A percentile compares a stretch with the other conserved stretches of the same genome.
phyloP scores from a whole-genome alignment of 2,797 vertebrate genomes.

The Oreonectes daqikongensis region DNA sequence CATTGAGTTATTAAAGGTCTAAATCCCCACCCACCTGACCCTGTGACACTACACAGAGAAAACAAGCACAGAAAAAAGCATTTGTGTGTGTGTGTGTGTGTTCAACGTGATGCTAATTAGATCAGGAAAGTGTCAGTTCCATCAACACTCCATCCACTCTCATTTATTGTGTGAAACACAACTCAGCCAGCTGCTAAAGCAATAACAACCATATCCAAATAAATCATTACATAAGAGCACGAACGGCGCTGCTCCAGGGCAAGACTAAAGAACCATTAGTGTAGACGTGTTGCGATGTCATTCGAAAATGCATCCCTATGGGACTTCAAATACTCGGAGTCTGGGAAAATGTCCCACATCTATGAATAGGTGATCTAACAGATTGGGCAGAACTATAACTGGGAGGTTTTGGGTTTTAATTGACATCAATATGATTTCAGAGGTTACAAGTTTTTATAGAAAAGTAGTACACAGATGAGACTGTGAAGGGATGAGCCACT shows the following conservation, averaged over 20 bases:
- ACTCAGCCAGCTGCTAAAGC: conserved; percentile 13
- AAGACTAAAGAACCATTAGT: conserved; percentile 41
- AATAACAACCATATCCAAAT: conserved; percentile 36
- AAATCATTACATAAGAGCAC: conserved; percentile 47
- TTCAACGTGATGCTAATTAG: conserved; percentile 39
- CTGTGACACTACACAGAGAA: conserved; percentile 31
- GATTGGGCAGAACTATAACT: conserved; percentile 55
- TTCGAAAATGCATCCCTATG: conserved; percentile 62
- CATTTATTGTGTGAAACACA: conserved; percentile 25
- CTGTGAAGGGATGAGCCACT: not conserved
- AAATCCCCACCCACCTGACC: conserved; percentile 45
- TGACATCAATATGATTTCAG: conserved; percentile 60
- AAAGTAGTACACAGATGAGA: conserved; percentile 41
- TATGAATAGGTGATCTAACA: conserved; percentile 58
- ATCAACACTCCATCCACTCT: not conserved
- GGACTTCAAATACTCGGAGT: conserved; percentile 46
- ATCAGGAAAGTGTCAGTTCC: conserved; percentile 2
- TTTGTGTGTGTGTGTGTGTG: not conserved
- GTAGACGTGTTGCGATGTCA: conserved; percentile 36
- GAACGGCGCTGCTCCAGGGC: conserved; percentile 11
- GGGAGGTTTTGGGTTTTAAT: conserved; percentile 60
- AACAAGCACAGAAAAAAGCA: conserved; percentile 39
- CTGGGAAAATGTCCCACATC: conserved; percentile 56
- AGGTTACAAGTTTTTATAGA: conserved; percentile 33
- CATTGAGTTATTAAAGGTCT: conserved; percentile 44